Conservation (phyloP, 2,797 vertebrate species). For the Myotis myotis region DNA sequence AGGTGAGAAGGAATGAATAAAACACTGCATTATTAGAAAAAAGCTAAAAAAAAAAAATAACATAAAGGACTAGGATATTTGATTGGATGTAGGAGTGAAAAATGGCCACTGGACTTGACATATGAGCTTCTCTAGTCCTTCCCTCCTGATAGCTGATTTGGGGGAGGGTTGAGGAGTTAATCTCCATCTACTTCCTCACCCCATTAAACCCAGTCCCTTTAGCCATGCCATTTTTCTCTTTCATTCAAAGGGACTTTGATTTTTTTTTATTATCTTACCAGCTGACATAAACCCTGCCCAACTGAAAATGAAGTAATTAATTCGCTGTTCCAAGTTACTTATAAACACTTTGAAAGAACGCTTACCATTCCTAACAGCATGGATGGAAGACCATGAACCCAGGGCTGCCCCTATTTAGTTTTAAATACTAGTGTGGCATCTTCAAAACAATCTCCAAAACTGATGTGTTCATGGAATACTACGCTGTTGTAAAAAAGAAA, state of each 20-base stretch:
- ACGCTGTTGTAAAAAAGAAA: no score
- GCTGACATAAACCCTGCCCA: background rate
- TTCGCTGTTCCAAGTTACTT: background rate
- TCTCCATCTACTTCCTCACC: background rate
- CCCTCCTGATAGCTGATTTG: background rate
- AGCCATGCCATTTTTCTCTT: background rate
- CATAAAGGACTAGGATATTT: background rate
- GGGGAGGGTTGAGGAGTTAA: background rate
- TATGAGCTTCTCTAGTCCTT: background rate
- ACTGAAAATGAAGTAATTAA: conserved; percentile 33
- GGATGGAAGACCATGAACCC: no score
- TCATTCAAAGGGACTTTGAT: conserved; percentile 29
- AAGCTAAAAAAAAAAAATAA: background rate
- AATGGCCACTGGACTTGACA: background rate
- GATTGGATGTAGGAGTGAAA: background rate
- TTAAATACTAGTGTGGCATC: no score
- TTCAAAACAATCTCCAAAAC: background rate
- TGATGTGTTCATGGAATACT: background rate
- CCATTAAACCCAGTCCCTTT: background rate
- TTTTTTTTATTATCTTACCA: conserved; percentile 13
- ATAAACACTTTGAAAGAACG: background rate
- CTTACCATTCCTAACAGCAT: no score
- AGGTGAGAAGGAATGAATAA: background rate
- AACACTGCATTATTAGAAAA: background rate
- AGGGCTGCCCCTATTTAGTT: no score